Evolutionary conservation across 2,888 invertebrate genomes (phyloP), one percentile per base, ranked within the genome.

Genomic region (Blera fallax): DNA sequence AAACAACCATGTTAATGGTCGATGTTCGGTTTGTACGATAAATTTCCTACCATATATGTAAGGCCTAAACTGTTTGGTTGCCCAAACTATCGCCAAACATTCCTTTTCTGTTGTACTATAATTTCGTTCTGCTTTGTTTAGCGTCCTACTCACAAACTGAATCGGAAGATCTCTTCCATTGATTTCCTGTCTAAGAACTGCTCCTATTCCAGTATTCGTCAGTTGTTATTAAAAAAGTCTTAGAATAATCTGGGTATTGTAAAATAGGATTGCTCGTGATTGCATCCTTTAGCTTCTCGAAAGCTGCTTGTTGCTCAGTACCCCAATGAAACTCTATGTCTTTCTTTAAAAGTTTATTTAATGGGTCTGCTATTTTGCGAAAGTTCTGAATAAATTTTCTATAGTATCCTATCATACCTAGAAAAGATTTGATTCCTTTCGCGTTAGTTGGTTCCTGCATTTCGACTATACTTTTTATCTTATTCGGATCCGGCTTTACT

Each of bases 301-400:
- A 78, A 10, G 81, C 69, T 48, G 14, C 58, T 29, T 56, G 11
- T 10, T 65, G 40, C 14, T 65, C 72, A 4, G 21, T 21, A n/a
- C 50, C 52, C 82, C 84, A 88, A 18, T 27, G n/a, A 54, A 88
- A 88, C 14, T 52, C 27, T 18, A 27, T 64, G n/a, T n/a, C n/a
- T 83, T 78, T 88, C 40, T 81, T 87, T 52, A 83, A 67, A 2
- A 88, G 37, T 21, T 65, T 52, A 52, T 83, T 88, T 27, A 88
- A 40, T 18, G 77, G 79, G 34, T 70, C 52, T 21, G 87, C 85
- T 11, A 87, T 85, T 16, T 83, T 72, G 1, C 88, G 83, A 62
- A 88, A 88, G 58, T 87, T 87, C 48, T 24, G 79, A 27, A 88
- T 80, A 69, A 84, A 88, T 27, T 83, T 52, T 88, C n/a, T n/a